Evolutionary conservation across 2,888 invertebrate species (phyloP).

Genomic region (Drosophila dives): DNA sequence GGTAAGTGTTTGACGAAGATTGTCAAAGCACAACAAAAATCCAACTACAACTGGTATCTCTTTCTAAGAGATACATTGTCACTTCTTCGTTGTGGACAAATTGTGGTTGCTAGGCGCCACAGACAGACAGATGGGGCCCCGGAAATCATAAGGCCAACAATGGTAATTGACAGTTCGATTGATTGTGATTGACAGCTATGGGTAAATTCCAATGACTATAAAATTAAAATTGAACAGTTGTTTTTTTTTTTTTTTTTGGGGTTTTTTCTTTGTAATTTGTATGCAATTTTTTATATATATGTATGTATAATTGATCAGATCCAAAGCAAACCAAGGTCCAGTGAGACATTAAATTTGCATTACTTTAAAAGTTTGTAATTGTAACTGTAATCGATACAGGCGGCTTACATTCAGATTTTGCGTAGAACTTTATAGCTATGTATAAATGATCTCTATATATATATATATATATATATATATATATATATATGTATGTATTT

Average conservation of each 20-base stretch:
- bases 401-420: constrained; percentile 51
- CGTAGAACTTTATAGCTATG: constrained; percentile 37
- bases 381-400: constrained; percentile 41
- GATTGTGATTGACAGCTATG: constrained; percentile 11
- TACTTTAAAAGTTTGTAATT: constrained; percentile 59
- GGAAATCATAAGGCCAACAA: neutral
- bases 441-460: constrained; percentile 36
- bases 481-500: constrained; percentile 40
- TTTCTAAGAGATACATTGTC: constrained; percentile 23
- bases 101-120: constrained; percentile 63
- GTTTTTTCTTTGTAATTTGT: neutral
- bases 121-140: neutral
- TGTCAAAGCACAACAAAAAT: constrained; percentile 18
- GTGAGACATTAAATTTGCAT: constrained; percentile 32
- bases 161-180: constrained; percentile 30
- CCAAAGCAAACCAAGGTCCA: constrained; percentile 24
- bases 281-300: constrained; percentile 27
- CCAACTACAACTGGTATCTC: constrained; percentile 24
- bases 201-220: neutral
- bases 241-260: neutral
- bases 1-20: neutral
- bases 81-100: constrained; percentile 62
- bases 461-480: constrained; percentile 32
- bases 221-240: constrained; percentile 24
- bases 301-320: constrained; percentile 50